These are phyloP conservation scores for Falco rusticolus DNA, from an alignment of 2,797 vertebrate species.

Conservation along the genomic window DNA sequence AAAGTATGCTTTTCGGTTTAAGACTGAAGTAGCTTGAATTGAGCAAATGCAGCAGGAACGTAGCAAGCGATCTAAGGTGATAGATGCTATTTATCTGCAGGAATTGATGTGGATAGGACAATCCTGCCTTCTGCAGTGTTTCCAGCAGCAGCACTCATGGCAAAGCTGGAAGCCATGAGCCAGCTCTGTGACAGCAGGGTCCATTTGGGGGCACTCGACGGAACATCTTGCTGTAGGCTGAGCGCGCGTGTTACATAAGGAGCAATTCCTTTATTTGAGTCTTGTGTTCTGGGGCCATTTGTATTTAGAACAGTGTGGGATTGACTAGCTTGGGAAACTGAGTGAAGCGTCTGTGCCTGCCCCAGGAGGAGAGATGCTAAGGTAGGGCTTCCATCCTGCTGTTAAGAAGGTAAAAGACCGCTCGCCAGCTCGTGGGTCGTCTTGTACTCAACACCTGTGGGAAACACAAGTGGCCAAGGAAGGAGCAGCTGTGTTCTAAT, in stretches of 20 bases:
- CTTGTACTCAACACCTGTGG: background rate
- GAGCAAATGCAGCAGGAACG: background rate
- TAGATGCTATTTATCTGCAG: background rate
- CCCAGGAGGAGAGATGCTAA: background rate
- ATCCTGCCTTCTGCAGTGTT: background rate
- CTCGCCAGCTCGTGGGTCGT: background rate
- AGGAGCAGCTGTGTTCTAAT: background rate
- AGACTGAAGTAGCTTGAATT: background rate
- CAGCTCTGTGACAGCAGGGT: background rate
- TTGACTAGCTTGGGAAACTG: background rate
- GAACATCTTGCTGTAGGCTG: background rate
- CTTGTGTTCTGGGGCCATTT: background rate
- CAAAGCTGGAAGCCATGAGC: background rate
- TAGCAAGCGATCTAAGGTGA: too few relatives aligned
- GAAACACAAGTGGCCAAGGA: background rate
- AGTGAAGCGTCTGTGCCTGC: background rate
- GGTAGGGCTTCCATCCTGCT: background rate
- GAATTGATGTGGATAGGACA: background rate
- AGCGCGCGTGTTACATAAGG: fast-evolving
- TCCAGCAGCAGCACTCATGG: background rate
- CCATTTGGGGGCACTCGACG: too few relatives aligned
- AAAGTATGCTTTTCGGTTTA: background rate
- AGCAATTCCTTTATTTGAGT: background rate
- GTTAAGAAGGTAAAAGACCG: background rate
- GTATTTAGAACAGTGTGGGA: background rate